These are phyloP conservation scores for Metallyticus violacea DNA, from an alignment of 2,888 invertebrate species.

Conservation along the genomic window DNA sequence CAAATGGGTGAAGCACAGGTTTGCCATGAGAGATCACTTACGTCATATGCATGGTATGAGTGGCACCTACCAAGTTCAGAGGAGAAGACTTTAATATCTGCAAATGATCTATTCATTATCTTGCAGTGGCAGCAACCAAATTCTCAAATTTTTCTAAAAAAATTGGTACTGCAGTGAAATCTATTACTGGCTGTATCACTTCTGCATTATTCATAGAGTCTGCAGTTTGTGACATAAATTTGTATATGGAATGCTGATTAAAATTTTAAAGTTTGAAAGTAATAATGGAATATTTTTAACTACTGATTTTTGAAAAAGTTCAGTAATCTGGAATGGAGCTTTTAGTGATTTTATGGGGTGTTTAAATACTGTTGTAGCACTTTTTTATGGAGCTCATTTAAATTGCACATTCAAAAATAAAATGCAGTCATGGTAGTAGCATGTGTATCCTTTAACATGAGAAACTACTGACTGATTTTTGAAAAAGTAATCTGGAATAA, in stretches of 20 bases:
- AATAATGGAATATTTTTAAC: too few species aligned
- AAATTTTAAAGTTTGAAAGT: neutral
- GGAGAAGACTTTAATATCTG: neutral
- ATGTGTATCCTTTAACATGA: too few species aligned
- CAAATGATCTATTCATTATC: neutral
- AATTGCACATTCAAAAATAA: too few species aligned
- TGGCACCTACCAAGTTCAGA: neutral
- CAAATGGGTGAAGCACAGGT: slow-evolving; percentile 13
- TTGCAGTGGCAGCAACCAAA: too few species aligned
- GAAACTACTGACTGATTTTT: too few species aligned
- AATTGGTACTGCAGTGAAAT: neutral
- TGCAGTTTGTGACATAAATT: neutral
- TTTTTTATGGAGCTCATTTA: too few species aligned
- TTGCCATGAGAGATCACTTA: slow-evolving; percentile 12
- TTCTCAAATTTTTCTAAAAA: neutral
- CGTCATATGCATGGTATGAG: neutral
- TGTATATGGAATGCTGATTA: neutral
- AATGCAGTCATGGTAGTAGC: too few species aligned
- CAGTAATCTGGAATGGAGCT: too few species aligned
- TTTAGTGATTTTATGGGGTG: too few species aligned
- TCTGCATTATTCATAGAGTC: neutral
- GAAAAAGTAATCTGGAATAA: too few species aligned
- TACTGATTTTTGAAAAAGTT: too few species aligned
- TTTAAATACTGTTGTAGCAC: too few species aligned
- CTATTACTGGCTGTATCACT: neutral